Conservation (phyloP, 2,888 invertebrate genomes). For the Tachina grossa region DNA sequence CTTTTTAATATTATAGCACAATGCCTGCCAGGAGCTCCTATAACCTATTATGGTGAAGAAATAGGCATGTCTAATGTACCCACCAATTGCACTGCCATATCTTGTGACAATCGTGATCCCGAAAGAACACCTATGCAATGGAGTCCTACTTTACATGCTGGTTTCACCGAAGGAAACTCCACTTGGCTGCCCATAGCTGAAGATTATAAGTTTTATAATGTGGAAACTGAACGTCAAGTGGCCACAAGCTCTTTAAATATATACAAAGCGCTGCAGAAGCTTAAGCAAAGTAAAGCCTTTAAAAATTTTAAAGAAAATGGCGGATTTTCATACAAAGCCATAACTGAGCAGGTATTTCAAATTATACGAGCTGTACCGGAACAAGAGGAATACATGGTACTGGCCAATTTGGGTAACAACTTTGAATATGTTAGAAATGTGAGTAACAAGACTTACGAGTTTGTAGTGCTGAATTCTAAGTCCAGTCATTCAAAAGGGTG, state of each 20-base stretch:
- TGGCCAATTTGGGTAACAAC: constrained; percentile 78
- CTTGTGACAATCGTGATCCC: constrained; percentile 83
- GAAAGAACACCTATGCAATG: constrained; percentile 86
- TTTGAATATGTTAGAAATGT: constrained; percentile 75
- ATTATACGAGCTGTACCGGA: constrained; percentile 76
- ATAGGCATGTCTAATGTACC: constrained; percentile 85
- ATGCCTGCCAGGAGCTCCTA: constrained; percentile 89
- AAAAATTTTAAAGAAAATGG: constrained; percentile 75
- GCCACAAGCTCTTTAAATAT: constrained; percentile 85
- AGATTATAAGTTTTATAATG: constrained; percentile 85
- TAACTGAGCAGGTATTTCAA: constrained; percentile 78
- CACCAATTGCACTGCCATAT: constrained; percentile 81
- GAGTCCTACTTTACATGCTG: constrained; percentile 83
- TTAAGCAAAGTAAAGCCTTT: constrained; percentile 83
- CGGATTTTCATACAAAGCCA: constrained; percentile 77
- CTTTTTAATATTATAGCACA: constrained; percentile 88
- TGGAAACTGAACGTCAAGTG: constrained; percentile 84
- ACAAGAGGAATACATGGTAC: constrained; percentile 77
- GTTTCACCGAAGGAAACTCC: constrained; percentile 84
- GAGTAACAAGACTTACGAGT: constrained; percentile 75
- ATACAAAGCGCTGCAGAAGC: constrained; percentile 84
- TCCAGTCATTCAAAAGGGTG: constrained; percentile 77
- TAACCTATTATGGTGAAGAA: constrained; percentile 93
- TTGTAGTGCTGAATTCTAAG: constrained; percentile 75
- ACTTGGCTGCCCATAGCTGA: constrained; percentile 88